Evolutionary conservation across 2,113 vertebrate species (phyloP).

Genomic region (Pomatorhinus ruficollis): DNA sequence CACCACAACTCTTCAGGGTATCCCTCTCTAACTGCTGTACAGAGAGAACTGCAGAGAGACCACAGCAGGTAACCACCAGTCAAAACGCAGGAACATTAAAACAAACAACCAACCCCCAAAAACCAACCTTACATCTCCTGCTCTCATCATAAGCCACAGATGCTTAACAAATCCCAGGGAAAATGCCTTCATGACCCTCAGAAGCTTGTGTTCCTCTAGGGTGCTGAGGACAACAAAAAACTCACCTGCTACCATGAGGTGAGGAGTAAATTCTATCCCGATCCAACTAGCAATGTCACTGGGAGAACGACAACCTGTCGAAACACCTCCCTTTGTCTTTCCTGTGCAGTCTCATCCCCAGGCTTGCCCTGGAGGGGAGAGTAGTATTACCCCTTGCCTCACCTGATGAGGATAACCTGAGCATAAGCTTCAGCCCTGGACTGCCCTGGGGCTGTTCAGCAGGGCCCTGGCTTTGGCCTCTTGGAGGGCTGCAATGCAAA

Average conservation of each 20-base stretch:
- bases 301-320: background rate
- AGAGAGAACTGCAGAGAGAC: background rate
- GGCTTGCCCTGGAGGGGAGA: background rate
- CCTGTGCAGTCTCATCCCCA: rapidly evolving
- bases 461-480: background rate
- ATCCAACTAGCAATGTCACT: background rate
- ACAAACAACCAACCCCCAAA: background rate
- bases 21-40: background rate
- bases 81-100: background rate
- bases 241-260: background rate
- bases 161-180: background rate
- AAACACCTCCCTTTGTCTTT: background rate
- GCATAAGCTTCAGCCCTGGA: background rate
- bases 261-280: background rate
- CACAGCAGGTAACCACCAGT: background rate
- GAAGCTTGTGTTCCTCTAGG: background rate
- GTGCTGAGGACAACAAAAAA: background rate
- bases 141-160: background rate
- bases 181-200: background rate
- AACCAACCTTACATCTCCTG: background rate
- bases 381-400: background rate
- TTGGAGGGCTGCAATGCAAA: background rate
- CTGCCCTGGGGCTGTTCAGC: background rate
- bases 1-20: background rate
- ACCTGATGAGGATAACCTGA: background rate